A percentile compares a stretch with the other conserved stretches of the same genome.
These are phyloP conservation scores for Leptopilina syphax DNA, from an alignment of 2,888 invertebrate genomes.

Conservation along the genomic window DNA sequence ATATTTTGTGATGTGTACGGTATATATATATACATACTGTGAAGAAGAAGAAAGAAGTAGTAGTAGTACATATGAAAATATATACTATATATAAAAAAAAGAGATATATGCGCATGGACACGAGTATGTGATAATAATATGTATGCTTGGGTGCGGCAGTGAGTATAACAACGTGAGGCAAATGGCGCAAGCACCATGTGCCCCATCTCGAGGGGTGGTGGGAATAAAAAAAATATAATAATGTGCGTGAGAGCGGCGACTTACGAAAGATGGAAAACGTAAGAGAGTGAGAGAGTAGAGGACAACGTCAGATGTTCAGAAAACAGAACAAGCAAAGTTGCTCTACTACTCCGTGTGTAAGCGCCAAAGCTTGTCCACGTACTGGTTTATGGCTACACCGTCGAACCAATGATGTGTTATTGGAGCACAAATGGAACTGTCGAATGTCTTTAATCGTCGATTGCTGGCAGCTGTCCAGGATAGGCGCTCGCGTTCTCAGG, in stretches of 20 bases:
- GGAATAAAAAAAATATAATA: slow-evolving; percentile 56
- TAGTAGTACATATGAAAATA: slow-evolving; percentile 62
- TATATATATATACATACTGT: slow-evolving; percentile 60
- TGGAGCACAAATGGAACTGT: slow-evolving; percentile 48
- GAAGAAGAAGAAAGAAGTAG: slow-evolving; percentile 57
- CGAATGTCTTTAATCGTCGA: slow-evolving; percentile 52
- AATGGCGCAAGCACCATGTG: slow-evolving; percentile 51
- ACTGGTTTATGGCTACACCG: slow-evolving; percentile 62
- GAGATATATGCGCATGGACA: slow-evolving; percentile 68
- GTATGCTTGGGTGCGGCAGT: slow-evolving; percentile 75
- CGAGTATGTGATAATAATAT: slow-evolving; percentile 74
- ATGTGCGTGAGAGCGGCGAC: slow-evolving; percentile 63
- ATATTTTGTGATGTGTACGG: slow-evolving; percentile 53
- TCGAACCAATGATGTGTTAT: slow-evolving; percentile 52
- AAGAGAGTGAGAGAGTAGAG: slow-evolving; percentile 57
- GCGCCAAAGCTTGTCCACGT: slow-evolving; percentile 69
- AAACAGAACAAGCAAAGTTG: slow-evolving; percentile 73
- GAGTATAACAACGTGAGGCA: slow-evolving; percentile 75
- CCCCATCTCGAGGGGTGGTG: slow-evolving; percentile 57
- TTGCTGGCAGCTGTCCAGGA: slow-evolving; percentile 49
- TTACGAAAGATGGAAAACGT: slow-evolving; percentile 66
- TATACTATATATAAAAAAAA: slow-evolving; percentile 64
- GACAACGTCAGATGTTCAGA: slow-evolving; percentile 70
- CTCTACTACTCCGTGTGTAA: slow-evolving; percentile 61
- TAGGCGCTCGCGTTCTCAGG: slow-evolving; percentile 56